Base-by-base conservation (phyloP, 2,113 vertebrate genomes). In the Saccopteryx leptura region DNA sequence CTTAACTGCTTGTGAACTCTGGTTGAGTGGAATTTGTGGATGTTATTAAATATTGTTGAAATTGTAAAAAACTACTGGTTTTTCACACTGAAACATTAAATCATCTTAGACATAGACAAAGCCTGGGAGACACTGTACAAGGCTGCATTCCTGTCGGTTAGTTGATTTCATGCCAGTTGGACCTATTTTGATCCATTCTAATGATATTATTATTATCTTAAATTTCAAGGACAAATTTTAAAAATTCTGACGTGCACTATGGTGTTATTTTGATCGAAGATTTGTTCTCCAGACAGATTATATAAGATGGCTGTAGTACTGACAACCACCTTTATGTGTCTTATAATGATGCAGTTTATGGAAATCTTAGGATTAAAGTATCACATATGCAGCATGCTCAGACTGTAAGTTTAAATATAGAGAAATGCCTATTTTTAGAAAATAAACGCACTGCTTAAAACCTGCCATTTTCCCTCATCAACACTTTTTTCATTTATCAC, bases 401-500 rank as follows among this genome's bases (percentile, higher is more conserved):
- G 84, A 81, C 72, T 72, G 18, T 52, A 71, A 12, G 31, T 86
- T 93, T 83, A 89, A 91, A 86, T 85, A 91, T 90, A 81, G 72
- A 39, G 61, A 19, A 68, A 48, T 48, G 65, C 11, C 74, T 96
- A 79, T 93, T 83, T 96, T 96, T 92, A 88, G 95, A 95, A 94
- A 88, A 94, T 80, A 87, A 66, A 90, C 12, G 54, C 10, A 31
- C 54, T 26, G 13, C 28, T 83, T 80, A 71, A 91, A 68, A 75
- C 58, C 48, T 93, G 79, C n/a, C 90, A 72, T 52, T 85, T 79
- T 95, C 88, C 65, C 54, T 82, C 56, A 50, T 85, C n/a, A 65
- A 10, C 39, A 7, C 39, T 65, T 87, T 54, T 81, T 82, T 60
- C 39, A 84, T 56, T 71, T 92, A 23, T 76, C 63, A 89, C 58